Conservation (phyloP, 2,113 vertebrate genomes). For the Hippocampus comes region DNA sequence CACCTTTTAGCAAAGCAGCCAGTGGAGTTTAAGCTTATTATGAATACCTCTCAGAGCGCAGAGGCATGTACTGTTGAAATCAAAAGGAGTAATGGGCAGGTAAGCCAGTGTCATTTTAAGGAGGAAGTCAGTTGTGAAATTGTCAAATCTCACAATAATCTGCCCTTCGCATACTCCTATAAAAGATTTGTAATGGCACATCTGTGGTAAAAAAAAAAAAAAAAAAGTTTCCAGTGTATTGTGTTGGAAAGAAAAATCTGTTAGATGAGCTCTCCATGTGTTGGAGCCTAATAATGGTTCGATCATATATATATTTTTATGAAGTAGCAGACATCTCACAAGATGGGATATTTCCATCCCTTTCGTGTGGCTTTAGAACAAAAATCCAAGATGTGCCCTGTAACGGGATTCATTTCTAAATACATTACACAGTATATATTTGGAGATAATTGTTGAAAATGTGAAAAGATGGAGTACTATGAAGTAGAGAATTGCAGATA, state of each 20-base stretch:
- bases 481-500: no score
- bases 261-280: constrained; percentile 58
- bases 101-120: constrained; percentile 74
- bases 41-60: constrained; percentile 73
- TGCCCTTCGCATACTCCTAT: constrained; percentile 58
- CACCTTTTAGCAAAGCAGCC: constrained; percentile 72
- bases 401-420: not conserved
- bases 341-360: constrained; percentile 35
- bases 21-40: constrained; percentile 74
- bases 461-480: not conserved
- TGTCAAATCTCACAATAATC: constrained; percentile 75
- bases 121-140: constrained; percentile 79
- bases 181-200: constrained; percentile 69
- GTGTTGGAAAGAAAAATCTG: constrained; percentile 52
- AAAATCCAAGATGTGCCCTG: not conserved
- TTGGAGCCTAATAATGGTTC: constrained; percentile 57
- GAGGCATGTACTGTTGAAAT: constrained; percentile 70
- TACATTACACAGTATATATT: not conserved
- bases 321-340: constrained; percentile 59
- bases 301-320: constrained; percentile 57
- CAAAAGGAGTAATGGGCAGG: constrained; percentile 75
- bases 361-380: not conserved
- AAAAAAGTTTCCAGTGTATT: constrained; percentile 35
- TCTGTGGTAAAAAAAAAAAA: constrained; percentile 43
- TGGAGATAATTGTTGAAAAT: not conserved